Conservation (phyloP, 2,797 vertebrate genomes). For the Cossypha caffra region DNA sequence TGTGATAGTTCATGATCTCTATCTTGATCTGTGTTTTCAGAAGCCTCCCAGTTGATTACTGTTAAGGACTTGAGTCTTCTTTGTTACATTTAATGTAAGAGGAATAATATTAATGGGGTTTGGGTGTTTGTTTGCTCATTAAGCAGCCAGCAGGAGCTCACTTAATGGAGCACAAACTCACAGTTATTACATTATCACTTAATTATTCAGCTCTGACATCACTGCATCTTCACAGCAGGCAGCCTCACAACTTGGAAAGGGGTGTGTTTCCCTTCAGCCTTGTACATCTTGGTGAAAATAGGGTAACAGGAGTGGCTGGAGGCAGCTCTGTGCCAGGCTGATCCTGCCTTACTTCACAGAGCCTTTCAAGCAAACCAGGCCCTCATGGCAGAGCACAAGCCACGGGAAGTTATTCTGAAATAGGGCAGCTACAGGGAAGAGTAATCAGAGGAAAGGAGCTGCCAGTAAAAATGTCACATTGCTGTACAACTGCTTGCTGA, state of each 20-base stretch:
- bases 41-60: not conserved
- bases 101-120: conserved; percentile 12
- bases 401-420: not conserved
- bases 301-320: not conserved
- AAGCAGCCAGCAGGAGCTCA: conserved; percentile 55
- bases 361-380: not conserved
- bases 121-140: conserved; percentile 55
- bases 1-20: not conserved
- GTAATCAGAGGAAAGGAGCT: not conserved
- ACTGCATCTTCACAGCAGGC: conserved; percentile 47
- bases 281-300: not conserved
- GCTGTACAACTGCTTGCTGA: not conserved
- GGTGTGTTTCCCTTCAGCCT: not conserved
- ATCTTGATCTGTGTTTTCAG: not conserved
- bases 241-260: not conserved
- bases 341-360: not conserved
- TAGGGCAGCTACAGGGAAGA: not conserved
- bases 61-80: not conserved
- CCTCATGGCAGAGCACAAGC: not conserved
- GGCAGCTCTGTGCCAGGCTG: not conserved
- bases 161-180: conserved; percentile 36
- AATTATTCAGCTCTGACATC: conserved; percentile 53
- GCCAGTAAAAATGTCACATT: not conserved
- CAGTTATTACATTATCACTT: conserved; percentile 60
- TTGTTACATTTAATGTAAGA: not conserved